These are phyloP conservation scores for Leucopsar rothschildi DNA, from an alignment of 2,113 vertebrate genomes.

Conservation along the genomic window DNA sequence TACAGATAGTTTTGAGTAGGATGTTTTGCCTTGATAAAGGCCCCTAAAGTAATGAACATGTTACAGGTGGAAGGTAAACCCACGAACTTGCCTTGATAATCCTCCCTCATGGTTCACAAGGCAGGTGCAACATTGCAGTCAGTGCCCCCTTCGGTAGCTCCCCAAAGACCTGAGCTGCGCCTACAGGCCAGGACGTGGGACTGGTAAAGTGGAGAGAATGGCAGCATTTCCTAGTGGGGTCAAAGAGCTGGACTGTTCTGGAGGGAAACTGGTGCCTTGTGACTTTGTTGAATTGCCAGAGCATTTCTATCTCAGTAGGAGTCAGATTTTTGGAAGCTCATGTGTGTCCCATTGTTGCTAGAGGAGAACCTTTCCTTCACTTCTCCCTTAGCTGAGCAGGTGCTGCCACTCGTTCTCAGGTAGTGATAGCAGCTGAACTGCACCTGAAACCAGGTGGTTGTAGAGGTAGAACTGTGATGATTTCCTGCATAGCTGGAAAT, in stretches of 20 bases:
- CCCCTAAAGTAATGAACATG: not conserved
- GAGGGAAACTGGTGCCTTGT: not conserved
- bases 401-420: not conserved
- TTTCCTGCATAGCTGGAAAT: not conserved
- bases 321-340: not conserved
- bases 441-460: not conserved
- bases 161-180: not conserved
- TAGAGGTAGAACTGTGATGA: not conserved
- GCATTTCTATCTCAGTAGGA: not conserved
- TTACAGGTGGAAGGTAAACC: not conserved
- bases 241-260: not conserved
- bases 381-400: not conserved
- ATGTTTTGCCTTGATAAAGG: not conserved
- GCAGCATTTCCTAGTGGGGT: not conserved
- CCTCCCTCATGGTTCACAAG: rapidly evolving
- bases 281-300: not conserved
- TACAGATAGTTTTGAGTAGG: not conserved
- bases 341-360: rapidly evolving
- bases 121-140: not conserved
- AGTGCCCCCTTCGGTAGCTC: not conserved
- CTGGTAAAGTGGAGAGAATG: not conserved
- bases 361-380: not conserved
- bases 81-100: not conserved
- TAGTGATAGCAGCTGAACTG: not conserved
- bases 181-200: not conserved